Evolutionary conservation across 2,888 invertebrate species (phyloP), one percentile per base, ranked within the genome.

Genomic region (Netelia melanura): DNA sequence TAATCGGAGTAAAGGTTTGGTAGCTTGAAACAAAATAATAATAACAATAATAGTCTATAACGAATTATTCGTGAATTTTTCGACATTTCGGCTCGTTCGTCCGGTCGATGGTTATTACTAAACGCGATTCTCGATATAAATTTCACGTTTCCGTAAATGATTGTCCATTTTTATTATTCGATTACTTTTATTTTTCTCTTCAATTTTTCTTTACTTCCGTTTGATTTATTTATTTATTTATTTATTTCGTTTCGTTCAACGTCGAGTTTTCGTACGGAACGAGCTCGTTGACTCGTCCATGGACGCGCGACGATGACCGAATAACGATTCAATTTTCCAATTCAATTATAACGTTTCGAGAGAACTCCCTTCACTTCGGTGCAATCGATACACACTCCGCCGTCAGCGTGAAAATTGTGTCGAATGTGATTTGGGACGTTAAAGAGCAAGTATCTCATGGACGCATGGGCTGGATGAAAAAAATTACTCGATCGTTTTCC

Each of bases 1-100:
- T 87, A 88, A 80, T 86, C 87, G 86, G 80, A 74, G 54, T 79
- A 79, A 79, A 75, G 79, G 79, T 85, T 82, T 85, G 71, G 14
- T 82, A 58, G 85, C 85, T 85, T 85, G 11, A 75, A 14, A 75
- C 11, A 30, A 11, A 25, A 74, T 21, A 62, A 71, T 61, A 78
- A 83, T 79, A 62, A 70, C 62, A 64, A 62, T 11, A 67, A 65
- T 67, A 70, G 21, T 21, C 14, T 64, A 64, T 23, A 30, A 62
- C n/a, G 10, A 23, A 38, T 10, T 2, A 38, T n/a, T 14, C 70
- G 25, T 72, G 65, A 43, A 64, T 48, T 68, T 81, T 38, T 48
- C 75, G 48, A 62, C 43, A 10, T 25, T 30, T 30, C 52, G 17
- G 61, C 43, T 68, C 74, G 14, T 52, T 68, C 62, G 70, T 64